These are phyloP conservation scores for Drosophila neutralis DNA, from an alignment of 2,888 invertebrate species.

Conservation along the genomic window DNA sequence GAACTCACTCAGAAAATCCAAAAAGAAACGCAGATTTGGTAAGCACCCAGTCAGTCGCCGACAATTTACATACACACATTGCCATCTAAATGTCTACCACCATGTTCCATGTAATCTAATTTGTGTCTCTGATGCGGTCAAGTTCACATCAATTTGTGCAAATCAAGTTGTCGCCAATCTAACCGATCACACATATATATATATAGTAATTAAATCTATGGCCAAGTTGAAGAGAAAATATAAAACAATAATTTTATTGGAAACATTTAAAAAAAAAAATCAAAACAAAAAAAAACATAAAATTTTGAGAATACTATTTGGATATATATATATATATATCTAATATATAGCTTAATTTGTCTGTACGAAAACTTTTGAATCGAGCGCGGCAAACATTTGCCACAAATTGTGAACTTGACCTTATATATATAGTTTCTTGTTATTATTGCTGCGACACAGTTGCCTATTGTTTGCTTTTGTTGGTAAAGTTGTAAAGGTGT, in stretches of 20 bases:
- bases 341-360: too few species aligned
- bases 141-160: constrained; percentile 36
- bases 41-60: constrained; percentile 71
- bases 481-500: constrained; percentile 34
- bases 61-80: constrained; percentile 36
- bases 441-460: constrained; percentile 28
- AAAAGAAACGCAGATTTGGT: constrained; percentile 85
- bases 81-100: constrained; percentile 13
- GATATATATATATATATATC: neutral
- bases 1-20: constrained; percentile 84
- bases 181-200: neutral
- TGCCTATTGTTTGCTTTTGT: constrained; percentile 31
- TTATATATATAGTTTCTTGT: constrained; percentile 10
- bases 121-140: constrained; percentile 20
- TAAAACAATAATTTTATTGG: neutral
- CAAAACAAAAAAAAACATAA: neutral
- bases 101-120: constrained; percentile 15
- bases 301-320: neutral
- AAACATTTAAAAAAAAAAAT: neutral
- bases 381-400: neutral
- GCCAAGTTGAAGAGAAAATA: neutral
- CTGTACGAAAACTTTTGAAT: neutral
- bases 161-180: constrained; percentile 6
- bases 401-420: constrained; percentile 60
- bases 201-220: neutral